phyloP scores from a whole-genome alignment of 2,888 invertebrate species.

The Calliscelio sp. region DNA sequence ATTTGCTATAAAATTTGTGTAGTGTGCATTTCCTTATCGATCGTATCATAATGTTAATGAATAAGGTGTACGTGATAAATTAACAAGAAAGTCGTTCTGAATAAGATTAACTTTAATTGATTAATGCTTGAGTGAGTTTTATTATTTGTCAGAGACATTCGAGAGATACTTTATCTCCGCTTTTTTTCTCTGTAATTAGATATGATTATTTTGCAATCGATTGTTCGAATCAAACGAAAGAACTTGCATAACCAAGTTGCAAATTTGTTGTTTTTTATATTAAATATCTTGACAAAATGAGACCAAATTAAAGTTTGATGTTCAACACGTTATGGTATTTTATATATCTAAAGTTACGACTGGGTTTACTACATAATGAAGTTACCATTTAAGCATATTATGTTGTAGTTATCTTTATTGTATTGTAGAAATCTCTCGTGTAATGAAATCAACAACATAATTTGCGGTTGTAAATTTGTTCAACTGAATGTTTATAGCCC shows the following conservation, averaged over 20 bases:
- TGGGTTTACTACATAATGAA: constrained; percentile 29
- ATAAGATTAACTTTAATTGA: constrained; percentile 40
- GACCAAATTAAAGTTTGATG: too few species aligned
- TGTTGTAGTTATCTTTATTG: constrained; percentile 47
- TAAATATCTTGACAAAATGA: too few species aligned
- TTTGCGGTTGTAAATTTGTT: constrained; percentile 37
- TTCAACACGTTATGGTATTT: constrained; percentile 12
- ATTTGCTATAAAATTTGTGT: too few species aligned
- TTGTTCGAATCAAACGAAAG: neutral
- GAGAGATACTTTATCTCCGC: constrained; percentile 33
- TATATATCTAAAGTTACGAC: constrained; percentile 18
- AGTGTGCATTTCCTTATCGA: too few species aligned
- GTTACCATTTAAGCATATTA: constrained; percentile 35
- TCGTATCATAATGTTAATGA: constrained; percentile 5
- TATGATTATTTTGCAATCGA: constrained; percentile 39
- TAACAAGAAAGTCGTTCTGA: constrained; percentile 32
- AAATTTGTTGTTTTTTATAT: neutral
- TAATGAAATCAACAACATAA: constrained; percentile 48
- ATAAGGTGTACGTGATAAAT: constrained; percentile 23
- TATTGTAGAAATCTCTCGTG: constrained; percentile 36
- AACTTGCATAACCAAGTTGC: constrained; percentile 11
- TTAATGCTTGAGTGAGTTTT: constrained; percentile 32
- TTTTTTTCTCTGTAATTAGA: constrained; percentile 31
- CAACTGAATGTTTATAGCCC: constrained; percentile 23
- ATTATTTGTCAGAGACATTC: constrained; percentile 36